These are phyloP conservation scores for Cuculus canorus DNA, from an alignment of 2,797 vertebrate species.

Conservation along the genomic window DNA sequence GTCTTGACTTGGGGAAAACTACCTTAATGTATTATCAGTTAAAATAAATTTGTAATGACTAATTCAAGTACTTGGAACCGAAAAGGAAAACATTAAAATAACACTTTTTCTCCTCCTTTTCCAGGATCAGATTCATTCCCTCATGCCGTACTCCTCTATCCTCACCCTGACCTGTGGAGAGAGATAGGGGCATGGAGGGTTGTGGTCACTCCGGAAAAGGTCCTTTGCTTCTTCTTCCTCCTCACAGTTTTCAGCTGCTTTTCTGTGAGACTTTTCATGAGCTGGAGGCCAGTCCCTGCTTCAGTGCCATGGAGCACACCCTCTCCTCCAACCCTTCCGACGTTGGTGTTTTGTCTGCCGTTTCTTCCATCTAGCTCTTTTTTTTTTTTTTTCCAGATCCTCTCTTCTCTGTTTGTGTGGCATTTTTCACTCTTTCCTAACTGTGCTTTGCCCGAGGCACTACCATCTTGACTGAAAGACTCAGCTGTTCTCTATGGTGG, in stretches of 20 bases:
- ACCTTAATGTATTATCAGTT: neutral
- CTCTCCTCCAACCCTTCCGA: neutral
- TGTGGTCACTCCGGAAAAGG: neutral
- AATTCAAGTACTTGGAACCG: neutral
- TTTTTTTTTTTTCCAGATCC: neutral
- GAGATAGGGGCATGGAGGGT: accelerated
- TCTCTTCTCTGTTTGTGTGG: neutral
- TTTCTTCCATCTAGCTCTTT: neutral
- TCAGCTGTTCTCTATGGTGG: neutral
- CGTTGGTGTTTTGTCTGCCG: neutral
- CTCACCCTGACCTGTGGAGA: neutral
- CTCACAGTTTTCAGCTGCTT: neutral
- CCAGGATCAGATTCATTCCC: neutral
- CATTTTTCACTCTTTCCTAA: neutral
- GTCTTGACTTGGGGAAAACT: neutral
- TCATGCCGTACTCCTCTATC: neutral
- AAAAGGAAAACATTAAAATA: neutral
- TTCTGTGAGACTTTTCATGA: neutral
- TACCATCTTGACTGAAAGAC: neutral
- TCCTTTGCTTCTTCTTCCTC: neutral
- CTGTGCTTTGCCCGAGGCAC: neutral
- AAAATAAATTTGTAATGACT: neutral
- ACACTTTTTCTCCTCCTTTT: neutral
- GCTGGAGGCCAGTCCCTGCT: neutral
- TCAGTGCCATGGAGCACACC: neutral